These are phyloP conservation scores for Elysia crispata DNA, from an alignment of 2,888 invertebrate species.

Conservation along the genomic window DNA sequence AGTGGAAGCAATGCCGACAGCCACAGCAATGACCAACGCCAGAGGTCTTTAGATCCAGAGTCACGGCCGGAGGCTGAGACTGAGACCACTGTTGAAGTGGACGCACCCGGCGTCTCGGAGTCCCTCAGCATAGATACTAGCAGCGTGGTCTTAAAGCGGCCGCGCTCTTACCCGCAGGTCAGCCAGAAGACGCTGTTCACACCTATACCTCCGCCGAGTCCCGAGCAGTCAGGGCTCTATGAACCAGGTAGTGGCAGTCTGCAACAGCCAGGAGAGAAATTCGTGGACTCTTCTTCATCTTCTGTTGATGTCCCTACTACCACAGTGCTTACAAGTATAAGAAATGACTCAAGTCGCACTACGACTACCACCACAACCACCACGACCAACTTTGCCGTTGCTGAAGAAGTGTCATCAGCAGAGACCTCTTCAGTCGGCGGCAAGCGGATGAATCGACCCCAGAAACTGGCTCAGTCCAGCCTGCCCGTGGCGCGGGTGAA, in stretches of 20 bases:
- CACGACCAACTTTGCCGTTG: background rate
- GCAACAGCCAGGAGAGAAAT: background rate
- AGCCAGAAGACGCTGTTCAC: slow-evolving; percentile 23
- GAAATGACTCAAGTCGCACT: background rate
- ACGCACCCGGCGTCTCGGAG: too few species aligned
- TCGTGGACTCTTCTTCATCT: background rate
- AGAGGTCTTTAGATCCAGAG: slow-evolving; percentile 38
- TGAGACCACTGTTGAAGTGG: too few species aligned
- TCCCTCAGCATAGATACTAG: background rate
- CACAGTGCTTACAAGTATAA: background rate
- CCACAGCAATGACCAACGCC: too few species aligned
- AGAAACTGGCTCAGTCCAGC: slow-evolving; percentile 18
- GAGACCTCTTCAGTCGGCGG: background rate
- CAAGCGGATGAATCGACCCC: background rate
- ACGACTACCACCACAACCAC: background rate
- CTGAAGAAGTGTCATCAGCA: background rate
- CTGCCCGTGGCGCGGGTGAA: slow-evolving; percentile 43
- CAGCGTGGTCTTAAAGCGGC: background rate
- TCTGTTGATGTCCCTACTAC: background rate
- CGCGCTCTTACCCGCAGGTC: slow-evolving; percentile 38
- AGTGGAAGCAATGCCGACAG: background rate
- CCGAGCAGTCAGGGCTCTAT: slow-evolving; percentile 40
- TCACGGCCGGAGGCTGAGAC: background rate
- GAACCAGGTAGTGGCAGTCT: too few species aligned
- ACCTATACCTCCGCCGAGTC: slow-evolving; percentile 37